A percentile compares a stretch with the other conserved stretches of the same genome.
phyloP scores from a whole-genome alignment of 2,797 vertebrate species.

The Leucoraja ocellata region DNA sequence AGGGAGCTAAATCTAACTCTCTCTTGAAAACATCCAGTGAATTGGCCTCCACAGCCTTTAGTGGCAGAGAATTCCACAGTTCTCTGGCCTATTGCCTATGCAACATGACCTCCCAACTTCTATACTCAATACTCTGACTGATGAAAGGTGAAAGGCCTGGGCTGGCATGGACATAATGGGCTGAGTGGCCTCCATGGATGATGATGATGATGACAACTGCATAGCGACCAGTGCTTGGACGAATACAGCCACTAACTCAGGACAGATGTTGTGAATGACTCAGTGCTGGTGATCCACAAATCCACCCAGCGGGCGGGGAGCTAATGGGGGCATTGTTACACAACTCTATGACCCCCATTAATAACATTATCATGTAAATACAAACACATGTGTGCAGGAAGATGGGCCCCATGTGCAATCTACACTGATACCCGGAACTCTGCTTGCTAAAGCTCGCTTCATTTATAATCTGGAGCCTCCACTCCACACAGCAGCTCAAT shows the following conservation, averaged over 20 bases:
- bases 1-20: too few species aligned
- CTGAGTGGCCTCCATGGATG: too few species aligned
- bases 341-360: background rate
- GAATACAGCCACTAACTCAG: background rate
- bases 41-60: too few species aligned
- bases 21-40: too few species aligned
- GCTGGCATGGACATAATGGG: too few species aligned
- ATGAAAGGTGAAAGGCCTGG: too few species aligned
- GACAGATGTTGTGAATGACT: background rate
- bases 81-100: too few species aligned
- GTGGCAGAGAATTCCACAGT: too few species aligned
- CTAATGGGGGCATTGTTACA: background rate
- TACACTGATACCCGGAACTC: background rate
- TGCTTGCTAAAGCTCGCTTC: background rate
- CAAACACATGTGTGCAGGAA: background rate
- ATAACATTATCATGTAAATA: background rate
- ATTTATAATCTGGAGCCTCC: background rate
- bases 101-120: too few species aligned
- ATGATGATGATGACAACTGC: background rate
- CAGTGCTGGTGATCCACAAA: background rate
- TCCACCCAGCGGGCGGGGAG: background rate
- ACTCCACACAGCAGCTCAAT: background rate
- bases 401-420: background rate
- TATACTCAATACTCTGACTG: too few species aligned
- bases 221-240: background rate